Base-by-base conservation (phyloP, 2,797 vertebrate genomes). In the Sebastes taczanowskii region DNA sequence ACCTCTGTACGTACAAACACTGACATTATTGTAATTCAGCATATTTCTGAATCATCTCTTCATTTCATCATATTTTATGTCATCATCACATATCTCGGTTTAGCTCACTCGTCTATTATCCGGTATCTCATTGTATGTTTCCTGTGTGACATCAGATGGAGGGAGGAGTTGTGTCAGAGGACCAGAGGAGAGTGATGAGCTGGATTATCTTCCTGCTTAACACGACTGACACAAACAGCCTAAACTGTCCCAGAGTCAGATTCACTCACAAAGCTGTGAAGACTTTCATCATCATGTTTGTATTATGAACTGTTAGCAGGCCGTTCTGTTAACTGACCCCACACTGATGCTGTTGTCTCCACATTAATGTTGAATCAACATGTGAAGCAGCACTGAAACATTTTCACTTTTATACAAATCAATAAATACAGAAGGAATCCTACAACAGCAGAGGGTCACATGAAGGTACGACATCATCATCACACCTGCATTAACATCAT, bases 101-200 rank as follows among this genome's bases (percentile, higher is more conserved):
- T 3, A 18, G 6, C 14, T 46, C 46, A 16, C 56, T 59, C 25
- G 4, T 59, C 23, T 59, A 2, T 58, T 27, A 58, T 58, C 25
- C 35, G 11, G n/a, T 38, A 2, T 70, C 67, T 35, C 25, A 7
- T 32, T 1, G 55, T 23, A 20, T 46, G 1, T 56, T 20, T 78
- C 25, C 0, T 34, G 32, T 67, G 16, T 71, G 34, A 11, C 42
- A 1, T 29, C 89, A 96, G 96, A 95, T 87, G 87, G 59, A 32
- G 78, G 23, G 7, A 58, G 23, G 13, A 77, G 59, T 3, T 63
- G 35, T 4, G 85, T 1, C 23, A 71, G 91, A 65, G 92, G 84
- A 52, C 96, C 95, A 0, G 96, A 96, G 81, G 96, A 96, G 87
- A 96, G 96, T 1, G 94, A 96, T 32, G 96, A 96, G 72, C 90